Evolutionary conservation across 2,888 invertebrate genomes (phyloP), one percentile per base, ranked within the genome.

Genomic region (Synanthedon andrenaeformis): DNA sequence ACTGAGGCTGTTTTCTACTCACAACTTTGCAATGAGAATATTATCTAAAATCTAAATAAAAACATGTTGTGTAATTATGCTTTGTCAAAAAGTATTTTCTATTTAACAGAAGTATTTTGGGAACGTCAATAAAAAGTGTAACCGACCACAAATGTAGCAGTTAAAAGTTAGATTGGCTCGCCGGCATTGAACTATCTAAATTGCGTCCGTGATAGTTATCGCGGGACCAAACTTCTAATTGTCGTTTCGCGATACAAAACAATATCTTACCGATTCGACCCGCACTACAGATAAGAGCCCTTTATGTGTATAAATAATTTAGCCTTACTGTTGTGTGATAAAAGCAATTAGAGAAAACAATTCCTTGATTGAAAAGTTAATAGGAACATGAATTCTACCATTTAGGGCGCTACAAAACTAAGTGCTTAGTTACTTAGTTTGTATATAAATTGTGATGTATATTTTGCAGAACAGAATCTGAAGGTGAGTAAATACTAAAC

Each of bases 121-220:
- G 35, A 13, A 45, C 1, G 13, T 1, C 51, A 45, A 54, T 52
- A 51, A 54, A 49, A 57, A 42, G 4, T 10, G n/a, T 6, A 6
- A 41, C 14, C 35, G 35, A 35, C 35, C 52, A 35, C 35, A 51
- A 56, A 57, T 52, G 51, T 42, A 52, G 53, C 42, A 51, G 51
- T 13, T 14, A 50, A 48, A 53, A 51, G 19, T 54, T 13, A 11
- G 53, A 54, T 58, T 55, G 51, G 50, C 41, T 42, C 28, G 45
- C 52, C 41, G 19, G 54, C 56, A 52, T 58, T 53, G 45, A 51
- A 53, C 55, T 57, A 60, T 59, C 55, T 58, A 55, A 59, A 58
- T 57, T 55, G 51, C 57, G 42, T 50, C 53, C 42, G 41, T 49
- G 59, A 59, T 59, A 55, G 53, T 41, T 42, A 55, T 56, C 56